Evolutionary conservation across 2,888 invertebrate genomes (phyloP), one percentile per base, ranked within the genome.

Genomic region (Heteromyza rotundicornis): DNA sequence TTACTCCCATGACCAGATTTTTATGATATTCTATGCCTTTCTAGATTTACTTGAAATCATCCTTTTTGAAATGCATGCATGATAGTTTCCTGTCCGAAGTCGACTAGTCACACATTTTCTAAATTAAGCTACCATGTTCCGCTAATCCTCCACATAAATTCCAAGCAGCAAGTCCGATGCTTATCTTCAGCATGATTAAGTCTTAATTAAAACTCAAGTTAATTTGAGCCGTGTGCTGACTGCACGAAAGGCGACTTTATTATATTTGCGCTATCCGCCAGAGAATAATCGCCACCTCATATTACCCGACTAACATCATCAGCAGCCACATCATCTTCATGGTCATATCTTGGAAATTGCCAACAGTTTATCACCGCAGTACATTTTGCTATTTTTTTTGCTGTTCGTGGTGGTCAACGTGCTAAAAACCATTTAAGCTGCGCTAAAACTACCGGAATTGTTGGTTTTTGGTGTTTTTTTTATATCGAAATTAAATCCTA

Each of bases 101-200:
- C n/a, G n/a, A n/a, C n/a, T n/a, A n/a, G n/a, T n/a, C n/a, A n/a
- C n/a, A n/a, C n/a, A n/a, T n/a, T n/a, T n/a, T n/a, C n/a, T n/a
- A n/a, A n/a, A n/a, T 40, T 3, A 40, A n/a, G 40, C 40, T n/a
- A 40, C 49, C 60, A 55, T 35, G 23, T 55, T 23, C 35, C 55
- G 40, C 60, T 60, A 60, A 60, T 53, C 47, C 24, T 17, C 17
- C 35, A 32, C 57, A 64, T 60, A 64, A 59, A 60, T 64, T 57
- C 16, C 57, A 57, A 49, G 47, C 57, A 57, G 61, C 56, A 50
- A n/a, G n/a, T 52, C 68, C 61, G 76, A 76, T 76, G 72, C 73
- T 69, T 74, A 78, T 77, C 76, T 64, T 65, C 75, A 72, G 71
- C 75, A 74, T 73, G 76, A 73, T 77, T 77, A 79, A 73, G 78